Percentiles rank a stretch among this genome's conserved stretches.
phyloP scores from a whole-genome alignment of 2,113 vertebrate genomes.

The Gallinago undulata region DNA sequence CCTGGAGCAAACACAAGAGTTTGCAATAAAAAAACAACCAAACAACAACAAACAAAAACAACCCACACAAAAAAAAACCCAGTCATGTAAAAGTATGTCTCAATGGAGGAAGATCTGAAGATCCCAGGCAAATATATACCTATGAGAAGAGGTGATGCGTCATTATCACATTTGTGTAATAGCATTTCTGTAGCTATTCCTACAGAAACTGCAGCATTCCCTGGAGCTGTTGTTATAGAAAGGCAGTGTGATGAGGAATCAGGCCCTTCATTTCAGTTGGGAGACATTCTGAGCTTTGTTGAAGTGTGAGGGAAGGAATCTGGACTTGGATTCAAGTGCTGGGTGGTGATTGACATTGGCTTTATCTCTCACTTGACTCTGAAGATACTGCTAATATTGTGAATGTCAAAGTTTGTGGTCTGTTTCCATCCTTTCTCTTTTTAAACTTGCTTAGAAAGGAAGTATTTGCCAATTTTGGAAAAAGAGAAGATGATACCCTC shows the following conservation, averaged over 20 bases:
- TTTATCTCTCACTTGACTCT: background rate
- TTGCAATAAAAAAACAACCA: background rate
- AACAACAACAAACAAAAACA: too few relatives aligned
- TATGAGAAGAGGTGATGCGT: background rate
- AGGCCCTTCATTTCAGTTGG: background rate
- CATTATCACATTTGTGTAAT: background rate
- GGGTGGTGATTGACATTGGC: background rate
- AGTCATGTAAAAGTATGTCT: background rate
- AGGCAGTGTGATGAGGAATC: background rate
- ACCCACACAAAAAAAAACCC: too few relatives aligned
- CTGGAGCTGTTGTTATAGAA: background rate
- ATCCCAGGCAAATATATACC: background rate
- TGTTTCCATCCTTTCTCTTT: background rate
- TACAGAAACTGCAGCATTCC: background rate
- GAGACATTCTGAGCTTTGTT: background rate
- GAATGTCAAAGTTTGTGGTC: background rate
- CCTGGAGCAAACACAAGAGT: background rate
- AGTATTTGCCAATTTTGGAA: background rate
- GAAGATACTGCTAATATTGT: background rate
- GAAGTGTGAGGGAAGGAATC: background rate
- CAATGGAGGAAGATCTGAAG: background rate
- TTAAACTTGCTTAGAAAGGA: background rate
- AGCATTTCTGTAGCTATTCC: background rate
- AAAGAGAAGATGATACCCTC: conserved; percentile 1
- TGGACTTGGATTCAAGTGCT: background rate